A percentile compares a stretch with the other conserved stretches of the same genome.
Evolutionary conservation across 2,797 vertebrate species (phyloP).

Genomic region (Lagodon rhomboides): DNA sequence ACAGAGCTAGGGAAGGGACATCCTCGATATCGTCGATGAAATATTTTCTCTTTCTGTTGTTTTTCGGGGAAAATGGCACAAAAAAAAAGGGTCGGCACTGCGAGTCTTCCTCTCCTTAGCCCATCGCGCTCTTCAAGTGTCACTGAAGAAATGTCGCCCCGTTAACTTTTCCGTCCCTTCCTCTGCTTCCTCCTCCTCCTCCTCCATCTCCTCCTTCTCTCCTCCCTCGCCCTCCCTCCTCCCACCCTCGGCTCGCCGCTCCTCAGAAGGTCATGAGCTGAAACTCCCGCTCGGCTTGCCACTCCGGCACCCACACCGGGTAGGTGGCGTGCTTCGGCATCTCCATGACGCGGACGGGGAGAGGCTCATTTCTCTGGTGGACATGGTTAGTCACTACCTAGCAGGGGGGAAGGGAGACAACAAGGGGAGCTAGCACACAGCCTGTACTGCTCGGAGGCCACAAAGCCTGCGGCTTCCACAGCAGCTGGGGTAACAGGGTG

Average conservation of each 20-base stretch:
- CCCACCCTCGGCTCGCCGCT: conserved; percentile 75
- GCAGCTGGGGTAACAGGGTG: conserved; percentile 73
- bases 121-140: conserved; percentile 74
- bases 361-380: conserved; percentile 87
- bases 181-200: conserved; percentile 20
- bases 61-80: conserved; percentile 62
- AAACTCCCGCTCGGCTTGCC: conserved; percentile 90
- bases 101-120: conserved; percentile 76
- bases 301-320: conserved; percentile 91
- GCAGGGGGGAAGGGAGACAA: conserved; percentile 89
- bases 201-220: conserved; percentile 31
- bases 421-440: conserved; percentile 88
- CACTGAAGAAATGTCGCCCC: conserved; percentile 76
- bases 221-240: conserved; percentile 67
- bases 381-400: conserved; percentile 92
- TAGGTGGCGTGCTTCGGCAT: conserved; percentile 90
- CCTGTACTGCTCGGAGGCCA: conserved; percentile 82
- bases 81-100: conserved; percentile 51
- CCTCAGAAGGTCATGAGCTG: conserved; percentile 92
- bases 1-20: conserved; percentile 59
- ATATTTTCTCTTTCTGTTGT: conserved; percentile 65
- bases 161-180: conserved; percentile 49
- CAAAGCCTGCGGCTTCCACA: conserved; percentile 74
- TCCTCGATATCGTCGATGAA: conserved; percentile 63
- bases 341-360: conserved; percentile 88